These are phyloP conservation scores for Chelmon rostratus DNA, from an alignment of 2,797 vertebrate species.

Conservation along the genomic window DNA sequence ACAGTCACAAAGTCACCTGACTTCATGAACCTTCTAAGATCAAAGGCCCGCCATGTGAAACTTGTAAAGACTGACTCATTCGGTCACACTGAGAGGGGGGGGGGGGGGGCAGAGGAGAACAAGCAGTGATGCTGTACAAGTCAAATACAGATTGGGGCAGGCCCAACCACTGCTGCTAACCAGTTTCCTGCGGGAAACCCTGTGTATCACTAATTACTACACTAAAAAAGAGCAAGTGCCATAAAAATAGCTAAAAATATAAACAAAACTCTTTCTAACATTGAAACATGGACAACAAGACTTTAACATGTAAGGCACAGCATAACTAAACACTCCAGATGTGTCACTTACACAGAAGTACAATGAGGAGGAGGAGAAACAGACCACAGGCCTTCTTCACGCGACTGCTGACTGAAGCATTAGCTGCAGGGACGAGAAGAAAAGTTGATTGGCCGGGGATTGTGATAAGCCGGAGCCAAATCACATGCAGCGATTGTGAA, in stretches of 20 bases:
- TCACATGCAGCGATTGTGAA: constrained; percentile 37
- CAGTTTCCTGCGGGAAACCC: constrained; percentile 27
- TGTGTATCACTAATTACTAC: background rate
- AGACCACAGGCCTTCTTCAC: constrained; percentile 60
- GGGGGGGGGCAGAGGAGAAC: background rate
- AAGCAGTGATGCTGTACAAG: constrained; percentile 10
- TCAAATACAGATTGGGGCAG: constrained; percentile 1
- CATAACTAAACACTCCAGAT: background rate
- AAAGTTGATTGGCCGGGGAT: constrained; percentile 22
- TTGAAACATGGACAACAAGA: background rate
- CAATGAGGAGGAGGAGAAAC: constrained; percentile 55
- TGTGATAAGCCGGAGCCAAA: constrained; percentile 50
- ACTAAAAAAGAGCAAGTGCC: background rate
- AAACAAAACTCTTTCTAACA: background rate
- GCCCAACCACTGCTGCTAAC: background rate
- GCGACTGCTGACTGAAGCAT: constrained; percentile 20
- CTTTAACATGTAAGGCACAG: background rate
- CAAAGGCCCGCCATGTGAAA: constrained; percentile 8
- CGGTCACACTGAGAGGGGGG: background rate
- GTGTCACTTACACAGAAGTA: constrained; percentile 72
- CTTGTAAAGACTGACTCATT: constrained; percentile 20
- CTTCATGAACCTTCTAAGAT: background rate
- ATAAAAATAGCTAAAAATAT: background rate
- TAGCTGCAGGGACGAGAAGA: constrained; percentile 49
- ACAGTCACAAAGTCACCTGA: background rate